phyloP scores from a whole-genome alignment of 2,888 invertebrate species.

The Notocelia uddmanniana region DNA sequence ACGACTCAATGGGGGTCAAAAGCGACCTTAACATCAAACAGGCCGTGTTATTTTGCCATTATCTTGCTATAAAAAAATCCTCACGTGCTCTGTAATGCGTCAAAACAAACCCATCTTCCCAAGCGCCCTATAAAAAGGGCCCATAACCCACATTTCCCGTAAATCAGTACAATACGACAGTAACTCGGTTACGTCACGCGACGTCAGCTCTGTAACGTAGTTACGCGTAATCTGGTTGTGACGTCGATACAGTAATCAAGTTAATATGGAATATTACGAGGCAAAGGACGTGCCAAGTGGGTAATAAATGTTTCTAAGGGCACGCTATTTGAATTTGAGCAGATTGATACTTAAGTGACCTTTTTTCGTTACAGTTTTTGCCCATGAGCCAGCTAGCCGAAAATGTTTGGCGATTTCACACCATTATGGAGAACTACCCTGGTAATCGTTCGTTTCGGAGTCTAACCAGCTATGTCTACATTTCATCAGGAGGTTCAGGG shows the following conservation, averaged over 20 bases:
- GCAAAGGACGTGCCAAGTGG: conserved; percentile 33
- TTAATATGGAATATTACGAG: conserved; percentile 42
- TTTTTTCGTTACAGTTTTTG: not conserved
- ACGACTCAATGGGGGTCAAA: too few species aligned
- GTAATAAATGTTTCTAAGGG: conserved; percentile 17
- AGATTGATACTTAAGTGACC: not conserved
- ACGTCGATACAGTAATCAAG: conserved; percentile 43
- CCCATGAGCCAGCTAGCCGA: too few species aligned
- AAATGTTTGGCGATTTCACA: too few species aligned
- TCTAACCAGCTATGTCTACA: too few species aligned
- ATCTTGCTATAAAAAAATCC: not conserved
- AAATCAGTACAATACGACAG: conserved; percentile 38
- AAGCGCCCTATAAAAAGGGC: not conserved
- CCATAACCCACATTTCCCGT: conserved; percentile 35
- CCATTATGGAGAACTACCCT: too few species aligned
- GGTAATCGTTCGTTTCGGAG: too few species aligned
- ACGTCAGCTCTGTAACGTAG: conserved; percentile 39
- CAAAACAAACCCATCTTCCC: not conserved
- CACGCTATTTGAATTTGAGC: conserved; percentile 3
- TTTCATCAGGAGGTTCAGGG: too few species aligned
- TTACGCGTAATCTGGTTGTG: conserved; percentile 45
- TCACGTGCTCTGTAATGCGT: not conserved
- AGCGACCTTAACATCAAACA: too few species aligned
- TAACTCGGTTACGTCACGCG: conserved; percentile 41
- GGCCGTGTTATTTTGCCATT: not conserved